Evolutionary conservation across 2,888 invertebrate genomes (phyloP).

Genomic region (Anthophora plumipes): DNA sequence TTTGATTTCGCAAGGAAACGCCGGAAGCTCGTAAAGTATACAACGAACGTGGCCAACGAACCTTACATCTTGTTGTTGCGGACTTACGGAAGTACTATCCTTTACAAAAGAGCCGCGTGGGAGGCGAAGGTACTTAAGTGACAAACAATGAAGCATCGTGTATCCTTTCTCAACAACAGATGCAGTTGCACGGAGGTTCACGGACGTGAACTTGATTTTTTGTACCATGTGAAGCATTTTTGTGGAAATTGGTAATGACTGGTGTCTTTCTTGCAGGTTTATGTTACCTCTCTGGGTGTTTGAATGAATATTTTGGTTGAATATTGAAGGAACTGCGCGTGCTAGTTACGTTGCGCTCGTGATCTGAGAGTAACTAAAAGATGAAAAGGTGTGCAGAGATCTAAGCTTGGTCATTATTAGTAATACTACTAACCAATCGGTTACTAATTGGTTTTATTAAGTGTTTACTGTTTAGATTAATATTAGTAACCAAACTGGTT

Average conservation of each 20-base stretch:
- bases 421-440: no score
- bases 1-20: slow-evolving; percentile 75
- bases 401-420: no score
- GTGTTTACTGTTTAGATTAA: no score
- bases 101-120: background rate
- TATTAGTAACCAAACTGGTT: no score
- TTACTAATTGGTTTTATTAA: no score
- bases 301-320: background rate
- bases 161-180: background rate
- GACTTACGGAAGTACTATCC: slow-evolving; percentile 19
- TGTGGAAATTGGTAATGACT: background rate
- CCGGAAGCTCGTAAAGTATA: slow-evolving; percentile 72
- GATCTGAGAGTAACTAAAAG: background rate
- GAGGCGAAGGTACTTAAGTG: slow-evolving; percentile 29
- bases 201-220: background rate
- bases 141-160: slow-evolving; percentile 16
- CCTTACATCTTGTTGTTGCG: slow-evolving; percentile 42
- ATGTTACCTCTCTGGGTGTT: background rate
- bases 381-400: no score
- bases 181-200: background rate
- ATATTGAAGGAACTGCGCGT: background rate
- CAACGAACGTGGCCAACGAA: slow-evolving; percentile 69
- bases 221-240: background rate
- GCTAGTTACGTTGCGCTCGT: background rate
- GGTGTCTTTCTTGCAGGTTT: background rate